Percentiles rank a stretch among this genome's conserved stretches.
These are phyloP conservation scores for Smittia sp. DNA, from an alignment of 2,888 invertebrate species.

Conservation along the genomic window DNA sequence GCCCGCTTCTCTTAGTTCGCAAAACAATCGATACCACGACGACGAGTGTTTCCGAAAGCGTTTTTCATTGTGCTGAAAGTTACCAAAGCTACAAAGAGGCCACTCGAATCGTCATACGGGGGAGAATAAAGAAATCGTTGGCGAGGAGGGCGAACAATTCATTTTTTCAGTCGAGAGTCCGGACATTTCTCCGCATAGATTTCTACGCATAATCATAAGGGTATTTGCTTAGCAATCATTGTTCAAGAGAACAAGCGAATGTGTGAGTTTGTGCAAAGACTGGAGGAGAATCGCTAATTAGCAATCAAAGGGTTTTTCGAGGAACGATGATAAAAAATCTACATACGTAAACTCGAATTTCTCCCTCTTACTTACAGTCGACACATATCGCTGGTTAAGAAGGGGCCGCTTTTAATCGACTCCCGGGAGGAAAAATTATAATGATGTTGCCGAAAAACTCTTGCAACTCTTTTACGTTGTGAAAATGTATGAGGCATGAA, in stretches of 20 bases:
- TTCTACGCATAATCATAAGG: conserved; percentile 22
- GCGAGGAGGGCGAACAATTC: neutral
- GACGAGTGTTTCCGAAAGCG: conserved; percentile 1
- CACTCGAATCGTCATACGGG: neutral
- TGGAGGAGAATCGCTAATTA: conserved; percentile 43
- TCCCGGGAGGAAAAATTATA: conserved; percentile 7
- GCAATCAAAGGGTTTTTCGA: conserved; percentile 42
- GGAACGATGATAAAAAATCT: conserved; percentile 33
- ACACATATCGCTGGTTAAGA: neutral
- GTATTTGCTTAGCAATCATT: conserved; percentile 31
- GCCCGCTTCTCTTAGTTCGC: neutral
- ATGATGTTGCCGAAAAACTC: conserved; percentile 21
- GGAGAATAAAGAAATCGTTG: neutral
- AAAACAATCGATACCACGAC: neutral
- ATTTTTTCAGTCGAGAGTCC: neutral
- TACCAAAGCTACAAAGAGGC: neutral
- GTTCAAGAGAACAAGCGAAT: neutral
- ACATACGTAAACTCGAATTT: conserved; percentile 25
- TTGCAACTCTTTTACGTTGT: neutral
- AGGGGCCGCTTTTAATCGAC: conserved; percentile 29
- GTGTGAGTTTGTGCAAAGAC: conserved; percentile 25
- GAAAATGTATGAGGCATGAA: neutral
- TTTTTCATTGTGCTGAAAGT: neutral
- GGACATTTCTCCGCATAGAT: conserved; percentile 15
- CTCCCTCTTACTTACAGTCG: neutral